Percentiles rank a stretch among this genome's conserved stretches.
phyloP scores from a whole-genome alignment of 2,797 vertebrate species.

The Sebastes trivittatus region DNA sequence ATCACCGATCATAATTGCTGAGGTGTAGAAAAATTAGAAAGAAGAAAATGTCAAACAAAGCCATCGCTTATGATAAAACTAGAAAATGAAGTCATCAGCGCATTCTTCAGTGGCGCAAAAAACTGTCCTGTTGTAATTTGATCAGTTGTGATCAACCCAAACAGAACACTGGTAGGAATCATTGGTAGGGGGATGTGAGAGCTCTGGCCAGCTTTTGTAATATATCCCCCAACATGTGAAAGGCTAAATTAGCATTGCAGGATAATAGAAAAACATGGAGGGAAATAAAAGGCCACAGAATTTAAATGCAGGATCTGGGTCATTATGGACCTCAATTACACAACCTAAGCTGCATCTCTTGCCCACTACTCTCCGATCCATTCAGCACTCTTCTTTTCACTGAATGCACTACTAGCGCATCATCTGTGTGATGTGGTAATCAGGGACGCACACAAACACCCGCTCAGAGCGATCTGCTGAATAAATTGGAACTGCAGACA shows the following conservation, averaged over 20 bases:
- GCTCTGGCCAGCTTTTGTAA: slow-evolving; percentile 60
- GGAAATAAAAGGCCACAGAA: slow-evolving; percentile 67
- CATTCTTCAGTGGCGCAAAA: background rate
- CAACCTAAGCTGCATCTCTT: slow-evolving; percentile 40
- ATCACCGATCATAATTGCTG: background rate
- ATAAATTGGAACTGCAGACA: slow-evolving; percentile 15
- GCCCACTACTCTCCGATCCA: slow-evolving; percentile 46
- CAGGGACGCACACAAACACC: slow-evolving; percentile 28
- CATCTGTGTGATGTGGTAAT: slow-evolving; percentile 79
- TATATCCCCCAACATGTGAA: slow-evolving; percentile 52
- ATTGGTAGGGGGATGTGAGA: slow-evolving; percentile 19
- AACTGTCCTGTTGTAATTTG: background rate
- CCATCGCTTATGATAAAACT: background rate
- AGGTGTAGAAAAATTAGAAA: background rate
- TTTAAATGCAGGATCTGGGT: slow-evolving; percentile 66
- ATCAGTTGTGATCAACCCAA: slow-evolving; percentile 6
- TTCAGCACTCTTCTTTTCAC: slow-evolving; percentile 62
- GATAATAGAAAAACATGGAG: slow-evolving; percentile 54
- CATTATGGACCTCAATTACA: slow-evolving; percentile 77
- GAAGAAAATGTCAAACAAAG: background rate
- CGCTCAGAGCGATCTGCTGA: slow-evolving; percentile 11
- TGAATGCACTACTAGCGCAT: slow-evolving; percentile 44
- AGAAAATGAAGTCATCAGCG: background rate
- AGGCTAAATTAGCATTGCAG: slow-evolving; percentile 71
- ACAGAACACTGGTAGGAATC: slow-evolving; percentile 6